Base-by-base conservation (phyloP, 2,113 vertebrate species). In the Salvelinus alpinus region DNA sequence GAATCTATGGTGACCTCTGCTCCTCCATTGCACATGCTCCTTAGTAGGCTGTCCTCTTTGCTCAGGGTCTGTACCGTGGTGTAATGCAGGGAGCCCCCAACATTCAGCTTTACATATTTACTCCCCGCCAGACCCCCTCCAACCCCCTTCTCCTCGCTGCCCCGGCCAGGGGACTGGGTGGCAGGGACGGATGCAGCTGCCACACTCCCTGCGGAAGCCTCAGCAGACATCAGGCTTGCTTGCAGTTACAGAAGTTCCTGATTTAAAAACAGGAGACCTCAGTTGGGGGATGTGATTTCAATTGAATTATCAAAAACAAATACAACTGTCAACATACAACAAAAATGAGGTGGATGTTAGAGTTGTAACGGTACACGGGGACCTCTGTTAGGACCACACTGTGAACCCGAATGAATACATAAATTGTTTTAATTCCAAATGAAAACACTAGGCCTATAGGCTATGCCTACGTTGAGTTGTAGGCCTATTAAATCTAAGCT, bases 21-120 rank as follows among this genome's bases (percentile, higher is more conserved):
- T 31, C 86, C 90, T 79, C 95, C 96, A 75, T 92, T 93, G 86
- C 95, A 96, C 84, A 96, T 95, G 79, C 93, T 93, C 73, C 90
- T 93, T 79, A 96, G 90, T 86, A 95, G 81, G 74, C 94, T 94
- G 83, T 96, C 96, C 85, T 96, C 95, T 38, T 95, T 96, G 79
- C 93, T 95, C 71, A 96, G 90, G 3, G 96, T 96, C 87, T 96
- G 96, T 82, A 96, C 91, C 0, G 96, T 96, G 48, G 96, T 96
- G 87, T 95, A 96, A 90, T 96, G 94, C 74, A 96, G 91, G 0
- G 94, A 95, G 69, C 95, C 95, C 1, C 95, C 95, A 76, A 96
- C 95, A 24, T 96, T 96, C 75, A 96, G 86, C 87, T 96, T 96
- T 82, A 97, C 92, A n/a, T 96, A 96, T 84, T 95, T 96, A 90